phyloP scores from a whole-genome alignment of 2,113 vertebrate genomes.

The Dasyornis broadbenti region DNA sequence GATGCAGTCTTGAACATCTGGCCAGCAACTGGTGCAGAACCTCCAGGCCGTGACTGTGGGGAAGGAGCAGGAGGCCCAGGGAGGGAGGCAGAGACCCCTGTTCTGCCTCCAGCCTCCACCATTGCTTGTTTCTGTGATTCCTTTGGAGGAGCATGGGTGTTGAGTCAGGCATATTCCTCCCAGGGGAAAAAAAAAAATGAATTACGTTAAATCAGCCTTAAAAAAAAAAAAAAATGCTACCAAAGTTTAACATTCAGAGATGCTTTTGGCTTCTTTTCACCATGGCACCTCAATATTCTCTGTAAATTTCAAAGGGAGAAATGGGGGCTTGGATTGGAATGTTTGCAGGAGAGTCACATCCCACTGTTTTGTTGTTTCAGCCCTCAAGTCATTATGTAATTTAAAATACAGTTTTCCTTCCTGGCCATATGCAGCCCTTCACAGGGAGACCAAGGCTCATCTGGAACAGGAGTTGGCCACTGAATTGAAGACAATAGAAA shows the following conservation, averaged over 20 bases:
- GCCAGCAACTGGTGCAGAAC: conserved; percentile 65
- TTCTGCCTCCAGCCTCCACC: background rate
- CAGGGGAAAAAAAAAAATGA: fast-evolving
- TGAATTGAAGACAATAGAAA: background rate
- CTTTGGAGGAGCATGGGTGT: background rate
- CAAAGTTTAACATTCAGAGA: background rate
- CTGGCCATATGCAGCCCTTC: background rate
- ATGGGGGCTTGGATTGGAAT: fast-evolving
- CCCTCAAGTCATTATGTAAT: background rate
- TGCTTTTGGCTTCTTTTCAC: background rate
- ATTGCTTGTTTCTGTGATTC: background rate
- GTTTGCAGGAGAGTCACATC: background rate
- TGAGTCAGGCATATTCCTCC: background rate
- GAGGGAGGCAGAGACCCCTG: background rate
- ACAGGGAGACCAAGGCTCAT: background rate
- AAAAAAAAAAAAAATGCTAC: background rate
- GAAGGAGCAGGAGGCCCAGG: background rate
- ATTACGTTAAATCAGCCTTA: background rate
- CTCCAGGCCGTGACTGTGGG: conserved; percentile 1
- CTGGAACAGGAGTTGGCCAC: background rate
- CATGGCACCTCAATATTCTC: background rate
- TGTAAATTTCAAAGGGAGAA: background rate
- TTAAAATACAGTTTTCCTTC: background rate
- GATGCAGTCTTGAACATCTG: conserved; percentile 71
- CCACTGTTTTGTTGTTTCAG: background rate